Percentiles rank a stretch among this genome's conserved stretches.
phyloP scores from a whole-genome alignment of 2,888 invertebrate genomes.

The Hemithea aestivaria region DNA sequence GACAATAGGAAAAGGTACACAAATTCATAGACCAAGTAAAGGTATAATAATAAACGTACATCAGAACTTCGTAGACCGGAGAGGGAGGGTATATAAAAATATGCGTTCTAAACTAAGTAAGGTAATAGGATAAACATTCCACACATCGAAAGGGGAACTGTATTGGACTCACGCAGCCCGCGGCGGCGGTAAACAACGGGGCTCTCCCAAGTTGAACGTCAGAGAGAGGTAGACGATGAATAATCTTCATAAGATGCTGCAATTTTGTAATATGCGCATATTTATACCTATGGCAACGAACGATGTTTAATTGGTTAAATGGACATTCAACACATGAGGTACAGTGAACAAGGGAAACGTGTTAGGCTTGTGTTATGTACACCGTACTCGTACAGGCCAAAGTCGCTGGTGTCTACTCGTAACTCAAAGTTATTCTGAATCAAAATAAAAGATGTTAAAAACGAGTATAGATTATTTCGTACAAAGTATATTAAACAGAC shows the following conservation, averaged over 20 bases:
- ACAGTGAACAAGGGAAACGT: constrained; percentile 1
- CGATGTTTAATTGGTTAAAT: constrained; percentile 66
- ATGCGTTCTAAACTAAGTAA: constrained; percentile 13
- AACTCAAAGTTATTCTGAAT: too few species aligned
- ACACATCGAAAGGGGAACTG: constrained; percentile 69
- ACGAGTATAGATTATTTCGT: too few species aligned
- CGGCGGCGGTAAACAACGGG: constrained; percentile 65
- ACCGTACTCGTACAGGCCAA: too few species aligned
- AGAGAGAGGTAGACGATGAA: constrained; percentile 85
- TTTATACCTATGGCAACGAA: constrained; percentile 77
- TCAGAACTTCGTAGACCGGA: constrained; percentile 12
- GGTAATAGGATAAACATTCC: constrained; percentile 67
- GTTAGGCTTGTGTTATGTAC: too few species aligned
- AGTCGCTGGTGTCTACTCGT: too few species aligned
- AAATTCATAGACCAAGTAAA: constrained; percentile 18
- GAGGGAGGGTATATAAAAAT: constrained; percentile 26
- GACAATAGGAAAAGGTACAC: constrained; percentile 12
- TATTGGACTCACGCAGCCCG: constrained; percentile 72
- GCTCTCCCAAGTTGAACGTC: constrained; percentile 76
- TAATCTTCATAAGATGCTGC: constrained; percentile 86
- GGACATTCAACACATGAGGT: constrained; percentile 35
- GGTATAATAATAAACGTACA: not conserved
- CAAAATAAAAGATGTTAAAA: too few species aligned
- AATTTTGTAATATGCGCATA: constrained; percentile 79
- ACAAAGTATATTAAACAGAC: too few species aligned